Evolutionary conservation across 2,888 invertebrate genomes (phyloP).

Genomic region (Drosophila fungiperda): DNA sequence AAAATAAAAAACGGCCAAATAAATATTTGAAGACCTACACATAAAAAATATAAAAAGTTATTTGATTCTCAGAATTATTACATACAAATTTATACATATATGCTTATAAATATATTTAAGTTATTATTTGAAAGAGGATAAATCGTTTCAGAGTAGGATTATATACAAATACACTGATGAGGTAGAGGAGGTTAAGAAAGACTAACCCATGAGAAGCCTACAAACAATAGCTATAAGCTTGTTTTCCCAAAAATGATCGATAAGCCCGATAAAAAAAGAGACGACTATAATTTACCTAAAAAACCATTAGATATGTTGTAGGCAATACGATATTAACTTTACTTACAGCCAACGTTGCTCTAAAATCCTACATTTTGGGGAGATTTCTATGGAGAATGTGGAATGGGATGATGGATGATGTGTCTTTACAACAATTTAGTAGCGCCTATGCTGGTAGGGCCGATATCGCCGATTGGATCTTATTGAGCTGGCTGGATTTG

Average conservation of each 20-base stretch:
- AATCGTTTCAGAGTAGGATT: background rate
- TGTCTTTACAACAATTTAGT: slow-evolving; percentile 56
- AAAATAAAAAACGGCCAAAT: background rate
- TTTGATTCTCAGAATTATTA: background rate
- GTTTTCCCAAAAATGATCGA: background rate
- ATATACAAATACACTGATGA: background rate
- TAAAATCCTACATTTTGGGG: slow-evolving; percentile 55
- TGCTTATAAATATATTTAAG: background rate
- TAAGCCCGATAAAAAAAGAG: background rate
- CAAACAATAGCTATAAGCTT: background rate
- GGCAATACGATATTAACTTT: slow-evolving; percentile 43
- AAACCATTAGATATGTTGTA: slow-evolving; percentile 31
- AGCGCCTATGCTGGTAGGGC: slow-evolving; percentile 78
- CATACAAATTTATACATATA: background rate
- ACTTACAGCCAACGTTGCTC: slow-evolving; percentile 54
- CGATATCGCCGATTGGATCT: slow-evolving; percentile 76
- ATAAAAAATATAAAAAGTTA: background rate
- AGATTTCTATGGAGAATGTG: slow-evolving; percentile 45
- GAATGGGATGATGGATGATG: slow-evolving; percentile 49
- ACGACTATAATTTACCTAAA: slow-evolving; percentile 7
- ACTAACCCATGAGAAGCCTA: background rate
- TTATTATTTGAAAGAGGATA: background rate
- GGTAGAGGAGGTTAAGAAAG: background rate
- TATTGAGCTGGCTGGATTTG: slow-evolving; percentile 52
- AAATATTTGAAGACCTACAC: background rate